Conservation (phyloP, 2,797 vertebrate genomes). For the Cynopterus sphinx region DNA sequence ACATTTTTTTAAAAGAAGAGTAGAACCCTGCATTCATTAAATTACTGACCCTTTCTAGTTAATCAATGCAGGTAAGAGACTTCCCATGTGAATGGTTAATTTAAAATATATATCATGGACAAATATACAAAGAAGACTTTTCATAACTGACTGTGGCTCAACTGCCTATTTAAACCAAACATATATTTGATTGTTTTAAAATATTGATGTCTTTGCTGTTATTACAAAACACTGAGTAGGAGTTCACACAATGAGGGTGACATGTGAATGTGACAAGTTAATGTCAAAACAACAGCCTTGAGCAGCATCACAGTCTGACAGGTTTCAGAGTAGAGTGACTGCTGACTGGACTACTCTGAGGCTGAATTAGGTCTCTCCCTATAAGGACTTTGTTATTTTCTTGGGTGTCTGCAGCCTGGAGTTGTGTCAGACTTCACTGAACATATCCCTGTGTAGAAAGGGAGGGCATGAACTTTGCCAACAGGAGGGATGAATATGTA, state of each 20-base stretch:
- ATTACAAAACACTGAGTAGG: constrained; percentile 85
- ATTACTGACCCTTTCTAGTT: constrained; percentile 2
- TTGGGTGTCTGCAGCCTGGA: constrained; percentile 71
- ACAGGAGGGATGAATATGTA: constrained; percentile 73
- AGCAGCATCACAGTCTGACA: constrained; percentile 82
- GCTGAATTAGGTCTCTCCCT: constrained; percentile 73
- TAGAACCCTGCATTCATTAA: background rate
- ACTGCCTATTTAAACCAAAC: constrained; percentile 79
- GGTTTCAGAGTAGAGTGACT: constrained; percentile 80
- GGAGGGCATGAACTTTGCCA: constrained; percentile 75
- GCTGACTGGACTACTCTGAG: constrained; percentile 75
- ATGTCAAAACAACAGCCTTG: constrained; percentile 85
- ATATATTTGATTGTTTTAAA: constrained; percentile 85
- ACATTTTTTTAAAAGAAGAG: constrained; percentile 26
- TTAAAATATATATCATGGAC: background rate
- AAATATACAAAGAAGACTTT: constrained; percentile 52
- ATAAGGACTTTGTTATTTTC: constrained; percentile 66
- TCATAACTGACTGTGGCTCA: constrained; percentile 52
- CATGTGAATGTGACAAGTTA: constrained; percentile 84
- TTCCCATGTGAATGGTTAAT: background rate
- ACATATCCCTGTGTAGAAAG: constrained; percentile 30
- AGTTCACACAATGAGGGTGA: constrained; percentile 85
- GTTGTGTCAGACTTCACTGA: constrained; percentile 72
- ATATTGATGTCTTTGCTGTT: constrained; percentile 86
- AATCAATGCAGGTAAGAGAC: background rate